Evolutionary conservation across 2,113 vertebrate genomes (phyloP).

Genomic region (Eubucco bourcierii): DNA sequence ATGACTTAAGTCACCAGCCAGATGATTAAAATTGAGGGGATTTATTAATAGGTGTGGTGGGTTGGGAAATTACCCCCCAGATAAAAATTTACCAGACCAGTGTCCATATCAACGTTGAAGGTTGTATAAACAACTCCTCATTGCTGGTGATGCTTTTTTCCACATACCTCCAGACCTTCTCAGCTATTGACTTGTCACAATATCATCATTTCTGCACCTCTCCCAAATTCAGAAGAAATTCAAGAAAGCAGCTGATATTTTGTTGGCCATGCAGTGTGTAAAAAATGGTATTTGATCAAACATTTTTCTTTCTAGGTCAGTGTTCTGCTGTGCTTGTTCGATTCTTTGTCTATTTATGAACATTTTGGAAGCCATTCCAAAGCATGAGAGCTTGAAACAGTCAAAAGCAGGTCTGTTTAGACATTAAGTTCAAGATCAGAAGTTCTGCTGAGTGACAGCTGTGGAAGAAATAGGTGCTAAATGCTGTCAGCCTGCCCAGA

Average conservation of each 20-base stretch:
- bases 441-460: conserved; percentile 2
- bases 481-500: not conserved
- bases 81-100: not conserved
- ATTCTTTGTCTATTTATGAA: not conserved
- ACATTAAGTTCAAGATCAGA: not conserved
- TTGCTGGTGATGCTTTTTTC: not conserved
- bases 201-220: not conserved
- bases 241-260: not conserved
- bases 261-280: not conserved
- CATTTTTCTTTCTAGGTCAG: not conserved
- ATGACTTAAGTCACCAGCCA: not conserved
- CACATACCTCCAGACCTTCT: not conserved
- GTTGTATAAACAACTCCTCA: not conserved
- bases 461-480: not conserved
- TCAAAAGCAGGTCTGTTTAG: not conserved
- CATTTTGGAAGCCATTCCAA: not conserved
- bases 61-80: too few relatives aligned
- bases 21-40: not conserved
- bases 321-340: not conserved
- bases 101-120: not conserved
- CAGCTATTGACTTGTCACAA: not conserved
- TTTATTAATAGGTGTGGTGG: not conserved
- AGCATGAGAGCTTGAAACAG: not conserved
- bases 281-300: not conserved
- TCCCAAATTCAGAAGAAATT: not conserved